These are phyloP conservation scores for Coranthus polyacanthus DNA, from an alignment of 2,797 vertebrate species.

Conservation along the genomic window DNA sequence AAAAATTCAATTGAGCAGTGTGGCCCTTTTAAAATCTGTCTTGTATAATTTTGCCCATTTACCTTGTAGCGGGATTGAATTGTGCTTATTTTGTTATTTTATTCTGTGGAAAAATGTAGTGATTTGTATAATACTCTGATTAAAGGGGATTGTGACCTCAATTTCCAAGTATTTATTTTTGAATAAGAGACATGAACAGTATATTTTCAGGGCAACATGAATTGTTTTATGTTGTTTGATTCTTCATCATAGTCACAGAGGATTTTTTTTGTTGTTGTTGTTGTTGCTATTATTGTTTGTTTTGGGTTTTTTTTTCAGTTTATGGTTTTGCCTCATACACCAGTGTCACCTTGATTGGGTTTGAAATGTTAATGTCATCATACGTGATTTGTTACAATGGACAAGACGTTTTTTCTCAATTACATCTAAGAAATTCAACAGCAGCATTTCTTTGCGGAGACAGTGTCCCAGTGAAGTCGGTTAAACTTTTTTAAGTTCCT, in stretches of 20 bases:
- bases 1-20: no score
- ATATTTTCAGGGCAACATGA: constrained; percentile 49
- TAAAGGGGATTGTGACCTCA: constrained; percentile 29
- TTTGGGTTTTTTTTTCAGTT: background rate
- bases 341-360: background rate
- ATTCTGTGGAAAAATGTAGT: background rate
- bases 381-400: background rate
- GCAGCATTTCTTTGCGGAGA: no score
- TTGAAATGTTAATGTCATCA: no score
- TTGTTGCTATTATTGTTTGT: background rate
- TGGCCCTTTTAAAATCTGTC: no score
- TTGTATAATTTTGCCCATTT: no score
- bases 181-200: constrained; percentile 15
- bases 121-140: constrained; percentile 32
- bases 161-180: constrained; percentile 68
- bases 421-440: no score
- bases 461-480: no score
- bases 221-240: constrained; percentile 17
- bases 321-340: background rate
- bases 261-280: no score
- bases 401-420: no score
- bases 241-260: background rate
- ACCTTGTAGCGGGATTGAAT: no score
- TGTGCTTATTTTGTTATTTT: constrained; percentile 4
- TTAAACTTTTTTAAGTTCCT: no score